Evolutionary conservation across 2,113 vertebrate species (phyloP).

Genomic region (Podarcis raffonei): DNA sequence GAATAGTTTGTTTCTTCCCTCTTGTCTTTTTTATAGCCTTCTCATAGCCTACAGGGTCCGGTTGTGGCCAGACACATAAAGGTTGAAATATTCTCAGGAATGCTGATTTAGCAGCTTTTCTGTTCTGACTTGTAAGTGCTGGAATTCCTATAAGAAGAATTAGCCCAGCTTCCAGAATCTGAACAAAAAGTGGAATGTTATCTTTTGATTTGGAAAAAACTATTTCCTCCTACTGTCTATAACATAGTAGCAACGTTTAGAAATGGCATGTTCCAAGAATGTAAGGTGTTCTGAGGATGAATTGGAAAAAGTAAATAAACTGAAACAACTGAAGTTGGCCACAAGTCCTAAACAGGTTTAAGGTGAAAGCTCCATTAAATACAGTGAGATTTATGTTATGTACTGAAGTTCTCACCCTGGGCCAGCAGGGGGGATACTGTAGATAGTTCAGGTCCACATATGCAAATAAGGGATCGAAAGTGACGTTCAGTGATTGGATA

Average conservation of each 20-base stretch:
- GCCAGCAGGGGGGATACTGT: too few relatives aligned
- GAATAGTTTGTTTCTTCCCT: conserved; percentile 27
- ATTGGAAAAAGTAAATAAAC: too few relatives aligned
- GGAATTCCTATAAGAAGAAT: conserved; percentile 14
- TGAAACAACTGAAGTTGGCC: not conserved
- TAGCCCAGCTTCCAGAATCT: not conserved
- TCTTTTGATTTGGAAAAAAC: not conserved
- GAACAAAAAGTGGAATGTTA: not conserved
- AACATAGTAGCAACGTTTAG: not conserved
- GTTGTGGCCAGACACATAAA: conserved; percentile 50
- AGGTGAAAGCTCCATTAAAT: too few relatives aligned
- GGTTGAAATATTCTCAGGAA: conserved; percentile 64
- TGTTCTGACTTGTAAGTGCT: conserved; percentile 59
- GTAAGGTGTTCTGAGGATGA: not conserved
- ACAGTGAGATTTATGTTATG: too few relatives aligned
- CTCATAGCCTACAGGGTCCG: conserved; percentile 57
- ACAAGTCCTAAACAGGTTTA: not conserved
- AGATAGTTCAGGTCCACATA: too few relatives aligned
- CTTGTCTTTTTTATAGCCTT: conserved; percentile 56
- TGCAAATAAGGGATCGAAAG: too few relatives aligned
- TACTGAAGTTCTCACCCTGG: too few relatives aligned
- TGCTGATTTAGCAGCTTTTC: conserved; percentile 58
- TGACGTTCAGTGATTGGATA: too few relatives aligned
- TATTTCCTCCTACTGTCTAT: not conserved
- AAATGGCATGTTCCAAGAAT: not conserved